phyloP scores from a whole-genome alignment of 1,140 invertebrate genomes.

The Pentalonia nigronervosa region DNA sequence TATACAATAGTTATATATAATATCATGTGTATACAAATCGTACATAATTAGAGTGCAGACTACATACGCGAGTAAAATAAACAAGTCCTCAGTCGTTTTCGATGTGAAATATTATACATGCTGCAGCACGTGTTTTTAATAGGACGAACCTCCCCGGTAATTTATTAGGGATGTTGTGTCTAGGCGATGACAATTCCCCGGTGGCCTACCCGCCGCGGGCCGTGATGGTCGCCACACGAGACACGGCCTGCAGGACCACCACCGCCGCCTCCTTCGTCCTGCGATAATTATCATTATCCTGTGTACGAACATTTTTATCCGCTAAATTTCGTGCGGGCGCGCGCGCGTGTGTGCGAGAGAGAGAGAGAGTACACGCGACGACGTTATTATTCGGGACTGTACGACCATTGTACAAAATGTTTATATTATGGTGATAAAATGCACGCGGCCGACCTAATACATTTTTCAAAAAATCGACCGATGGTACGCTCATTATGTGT shows the following conservation, averaged over 20 bases:
- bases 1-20: background rate
- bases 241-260: background rate
- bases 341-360: background rate
- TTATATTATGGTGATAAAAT: background rate
- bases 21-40: background rate
- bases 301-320: background rate
- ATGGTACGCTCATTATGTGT: background rate
- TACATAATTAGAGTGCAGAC: background rate
- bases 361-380: background rate
- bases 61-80: background rate
- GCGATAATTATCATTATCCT: constrained; percentile 18
- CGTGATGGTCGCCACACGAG: background rate
- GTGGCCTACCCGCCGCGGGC: constrained; percentile 18
- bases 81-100: background rate
- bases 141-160: constrained; percentile 48
- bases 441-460: background rate
- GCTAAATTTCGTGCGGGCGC: background rate
- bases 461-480: background rate
- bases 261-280: background rate
- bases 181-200: constrained; percentile 58
- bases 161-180: constrained; percentile 57
- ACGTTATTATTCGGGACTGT: background rate
- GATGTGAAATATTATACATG: constrained; percentile 48
- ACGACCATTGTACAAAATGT: background rate
- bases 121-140: constrained; percentile 57